Percentiles rank a stretch among this genome's conserved stretches.
Conservation (phyloP, 2,797 vertebrate species). For the Leptodactylus fallax region DNA sequence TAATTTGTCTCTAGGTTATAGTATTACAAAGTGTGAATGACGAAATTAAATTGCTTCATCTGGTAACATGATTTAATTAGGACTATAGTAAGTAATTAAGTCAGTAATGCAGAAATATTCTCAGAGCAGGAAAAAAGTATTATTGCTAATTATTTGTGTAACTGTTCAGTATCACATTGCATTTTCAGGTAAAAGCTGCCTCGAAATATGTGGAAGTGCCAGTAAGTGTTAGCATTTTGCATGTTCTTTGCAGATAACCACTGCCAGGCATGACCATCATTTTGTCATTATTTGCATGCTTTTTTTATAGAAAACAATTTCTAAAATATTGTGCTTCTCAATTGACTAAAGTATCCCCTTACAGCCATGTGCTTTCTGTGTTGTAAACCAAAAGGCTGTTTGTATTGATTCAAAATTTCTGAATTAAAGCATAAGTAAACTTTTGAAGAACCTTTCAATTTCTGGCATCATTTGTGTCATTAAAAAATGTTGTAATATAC, state of each 20-base stretch:
- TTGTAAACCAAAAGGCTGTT: no score
- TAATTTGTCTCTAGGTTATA: slow-evolving; percentile 7
- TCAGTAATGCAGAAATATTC: background rate
- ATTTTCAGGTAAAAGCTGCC: slow-evolving; percentile 91
- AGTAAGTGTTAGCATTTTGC: slow-evolving; percentile 79
- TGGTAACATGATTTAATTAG: slow-evolving; percentile 39
- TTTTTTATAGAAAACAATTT: background rate
- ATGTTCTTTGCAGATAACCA: background rate
- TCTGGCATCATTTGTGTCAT: no score
- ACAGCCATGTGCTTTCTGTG: no score
- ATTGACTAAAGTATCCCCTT: no score
- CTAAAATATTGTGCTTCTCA: background rate
- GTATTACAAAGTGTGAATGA: slow-evolving; percentile 17
- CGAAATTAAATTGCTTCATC: slow-evolving; percentile 23
- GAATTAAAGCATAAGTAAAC: no score
- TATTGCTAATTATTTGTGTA: slow-evolving; percentile 28
- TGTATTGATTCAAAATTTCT: no score
- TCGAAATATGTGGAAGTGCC: slow-evolving; percentile 97
- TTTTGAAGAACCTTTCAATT: no score
- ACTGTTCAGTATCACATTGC: slow-evolving; percentile 70
- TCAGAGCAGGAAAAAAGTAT: slow-evolving; percentile 41
- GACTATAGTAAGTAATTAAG: slow-evolving; percentile 40
- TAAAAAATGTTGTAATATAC: no score
- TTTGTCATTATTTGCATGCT: background rate
- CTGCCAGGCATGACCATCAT: background rate